Base-by-base conservation (phyloP, 53 echinoderm and acorn worm genomes). In the Temnopleurus reevesii region DNA sequence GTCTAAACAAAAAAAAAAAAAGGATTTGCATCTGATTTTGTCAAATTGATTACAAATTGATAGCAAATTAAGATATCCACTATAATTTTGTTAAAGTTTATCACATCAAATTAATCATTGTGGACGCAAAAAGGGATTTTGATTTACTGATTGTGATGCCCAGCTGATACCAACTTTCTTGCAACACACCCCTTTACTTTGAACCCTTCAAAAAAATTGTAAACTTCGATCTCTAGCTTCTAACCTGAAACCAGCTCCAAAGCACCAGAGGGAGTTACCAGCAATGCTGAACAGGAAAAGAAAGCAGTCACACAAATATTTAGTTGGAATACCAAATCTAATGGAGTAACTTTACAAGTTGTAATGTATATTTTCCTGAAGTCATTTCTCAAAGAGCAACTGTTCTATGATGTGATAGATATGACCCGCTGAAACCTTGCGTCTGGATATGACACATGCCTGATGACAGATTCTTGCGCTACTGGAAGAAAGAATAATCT, bases 281-380 rank as follows among this genome's bases (percentile, higher is more conserved):
- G 55, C 55, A 34, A 83, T 83, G 53, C 30, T 83, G 83, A 23
- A 55, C 83, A 83, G 83, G 54, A 83, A 54, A 83, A 36, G 83
- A 83, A 83, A 83, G 83, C 55, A 83, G 55, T 51, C 53, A 35
- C 7, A 21, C 18, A 55, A 54, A 83, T 35, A 83, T 83, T 83
- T 47, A 83, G 83, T 55, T 54, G 55, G 83, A 83, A 83, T 83
- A 54, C 83, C 83, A 55, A 53, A 53, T 35, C 36, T 54, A 53
- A 83, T 35, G 55, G 83, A n/a, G 35, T n/a, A 53, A 55, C 55
- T 83, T 83, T 55, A 36, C 54, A 55, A 55, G 83, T 83, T 83
- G 83, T 83, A 83, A 83, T 83, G 83, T 83, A 83, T 83, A 83
- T 83, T 83, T 83, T 83, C 83, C 83, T 83, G 53, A 83, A 54